A percentile compares a stretch with the other conserved stretches of the same genome.
Evolutionary conservation across 2,888 invertebrate genomes (phyloP).

Genomic region (Mythimna lalbum): DNA sequence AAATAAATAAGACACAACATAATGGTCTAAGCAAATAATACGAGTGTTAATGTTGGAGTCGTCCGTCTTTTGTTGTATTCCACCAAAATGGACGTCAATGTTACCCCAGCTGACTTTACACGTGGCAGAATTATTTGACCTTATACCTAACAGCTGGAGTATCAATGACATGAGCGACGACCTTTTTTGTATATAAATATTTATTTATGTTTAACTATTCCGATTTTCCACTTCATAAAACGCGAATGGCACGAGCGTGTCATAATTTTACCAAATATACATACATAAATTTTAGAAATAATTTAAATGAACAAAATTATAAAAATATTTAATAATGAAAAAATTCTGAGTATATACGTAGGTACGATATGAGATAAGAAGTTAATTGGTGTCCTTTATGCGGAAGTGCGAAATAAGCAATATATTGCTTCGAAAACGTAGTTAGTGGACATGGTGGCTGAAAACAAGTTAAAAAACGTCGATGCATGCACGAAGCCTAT

Average conservation of each 20-base stretch:
- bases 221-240: conserved; percentile 17
- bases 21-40: conserved; percentile 20
- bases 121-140: conserved; percentile 6
- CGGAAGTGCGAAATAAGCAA: conserved; percentile 58
- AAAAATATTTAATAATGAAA: conserved; percentile 1
- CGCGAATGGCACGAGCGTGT: conserved; percentile 18
- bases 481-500: conserved; percentile 71
- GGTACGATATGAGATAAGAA: conserved; percentile 25
- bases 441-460: conserved; percentile 53
- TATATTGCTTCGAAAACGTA: conserved; percentile 58
- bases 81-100: conserved; percentile 5
- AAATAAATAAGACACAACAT: conserved; percentile 5
- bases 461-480: conserved; percentile 52
- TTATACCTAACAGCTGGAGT: conserved; percentile 14
- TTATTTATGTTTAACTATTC: conserved; percentile 29
- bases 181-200: conserved; percentile 31
- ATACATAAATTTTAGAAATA: conserved; percentile 21
- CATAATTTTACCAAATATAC: conserved; percentile 15
- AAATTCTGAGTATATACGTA: conserved; percentile 20
- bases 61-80: conserved; percentile 18
- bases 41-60: background rate
- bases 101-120: conserved; percentile 10
- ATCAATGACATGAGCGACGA: conserved; percentile 26
- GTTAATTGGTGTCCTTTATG: conserved; percentile 37
- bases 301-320: conserved; percentile 27